A percentile compares a stretch with the other conserved stretches of the same genome.
These are phyloP conservation scores for Steatocranus sp. DNA, from an alignment of 2,797 vertebrate species.

Conservation along the genomic window DNA sequence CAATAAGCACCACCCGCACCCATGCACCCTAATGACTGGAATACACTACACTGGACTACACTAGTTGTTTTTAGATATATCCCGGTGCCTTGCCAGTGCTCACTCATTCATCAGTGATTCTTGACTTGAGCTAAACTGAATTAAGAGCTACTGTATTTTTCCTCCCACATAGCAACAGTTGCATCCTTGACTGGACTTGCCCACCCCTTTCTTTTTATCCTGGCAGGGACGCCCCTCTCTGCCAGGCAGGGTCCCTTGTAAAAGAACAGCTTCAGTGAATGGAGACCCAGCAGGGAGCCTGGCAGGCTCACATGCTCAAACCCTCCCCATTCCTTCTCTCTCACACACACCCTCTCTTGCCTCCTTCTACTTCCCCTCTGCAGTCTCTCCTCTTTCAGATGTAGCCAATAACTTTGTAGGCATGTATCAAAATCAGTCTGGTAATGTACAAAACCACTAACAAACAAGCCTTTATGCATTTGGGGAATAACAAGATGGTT, in stretches of 20 bases:
- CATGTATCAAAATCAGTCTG: not conserved
- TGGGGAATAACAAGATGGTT: slow-evolving; percentile 4
- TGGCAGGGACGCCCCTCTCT: slow-evolving; percentile 55
- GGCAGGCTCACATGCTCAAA: slow-evolving; percentile 36
- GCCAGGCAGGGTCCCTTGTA: slow-evolving; percentile 71
- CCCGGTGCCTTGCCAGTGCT: not conserved
- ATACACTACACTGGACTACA: not conserved
- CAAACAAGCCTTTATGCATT: not conserved
- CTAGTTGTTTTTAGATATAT: slow-evolving; percentile 4
- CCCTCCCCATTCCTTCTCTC: slow-evolving; percentile 12
- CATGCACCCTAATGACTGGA: not conserved
- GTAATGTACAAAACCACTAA: not conserved
- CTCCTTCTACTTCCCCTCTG: not conserved
- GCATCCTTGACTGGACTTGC: slow-evolving; percentile 47
- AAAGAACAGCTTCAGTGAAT: slow-evolving; percentile 76
- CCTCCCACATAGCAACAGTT: slow-evolving; percentile 55
- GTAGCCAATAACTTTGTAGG: slow-evolving; percentile 8
- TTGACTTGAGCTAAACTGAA: not conserved
- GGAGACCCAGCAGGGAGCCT: slow-evolving; percentile 67
- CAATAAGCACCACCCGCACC: slow-evolving; percentile 20
- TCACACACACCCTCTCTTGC: not conserved
- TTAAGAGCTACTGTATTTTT: slow-evolving; percentile 5
- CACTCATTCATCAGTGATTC: not conserved
- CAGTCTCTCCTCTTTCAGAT: not conserved
- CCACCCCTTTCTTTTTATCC: slow-evolving; percentile 51